Conservation (phyloP, 2,113 vertebrate genomes). For the Prolemur simus region DNA sequence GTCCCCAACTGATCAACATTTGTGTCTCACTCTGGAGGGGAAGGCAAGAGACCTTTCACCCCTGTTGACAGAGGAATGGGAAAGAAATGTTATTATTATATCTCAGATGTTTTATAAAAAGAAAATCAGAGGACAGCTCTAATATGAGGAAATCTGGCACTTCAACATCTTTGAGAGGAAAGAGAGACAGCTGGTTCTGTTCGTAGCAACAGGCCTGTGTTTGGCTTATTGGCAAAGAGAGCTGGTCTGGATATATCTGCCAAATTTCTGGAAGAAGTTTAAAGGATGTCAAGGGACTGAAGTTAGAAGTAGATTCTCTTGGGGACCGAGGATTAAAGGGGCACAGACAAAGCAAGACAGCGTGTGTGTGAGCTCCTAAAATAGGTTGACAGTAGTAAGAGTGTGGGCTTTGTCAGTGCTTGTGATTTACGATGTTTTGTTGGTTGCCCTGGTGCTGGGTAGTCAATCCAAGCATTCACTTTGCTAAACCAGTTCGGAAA, state of each 20-base stretch:
- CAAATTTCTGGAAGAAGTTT: constrained; percentile 45
- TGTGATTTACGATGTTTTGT: constrained; percentile 18
- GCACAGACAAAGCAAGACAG: background rate
- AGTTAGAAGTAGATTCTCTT: background rate
- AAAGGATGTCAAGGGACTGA: constrained; percentile 21
- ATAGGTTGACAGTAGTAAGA: background rate
- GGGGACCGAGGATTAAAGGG: background rate
- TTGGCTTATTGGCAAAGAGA: constrained; percentile 45
- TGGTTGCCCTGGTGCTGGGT: constrained; percentile 13
- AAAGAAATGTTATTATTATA: background rate
- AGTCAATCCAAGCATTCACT: background rate
- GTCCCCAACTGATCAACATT: background rate
- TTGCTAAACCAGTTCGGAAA: background rate
- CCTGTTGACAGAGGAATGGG: background rate
- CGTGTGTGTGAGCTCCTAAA: background rate
- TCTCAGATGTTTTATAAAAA: constrained; percentile 25
- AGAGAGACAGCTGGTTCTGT: constrained; percentile 6
- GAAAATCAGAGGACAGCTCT: background rate
- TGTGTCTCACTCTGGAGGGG: background rate
- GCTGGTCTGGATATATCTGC: background rate
- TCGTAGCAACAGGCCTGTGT: background rate
- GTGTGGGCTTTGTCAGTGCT: background rate
- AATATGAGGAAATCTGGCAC: background rate
- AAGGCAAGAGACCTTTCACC: background rate
- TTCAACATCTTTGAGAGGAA: background rate